Evolutionary conservation across 1,140 invertebrate genomes (phyloP).

Genomic region (Globodera rostochiensis): DNA sequence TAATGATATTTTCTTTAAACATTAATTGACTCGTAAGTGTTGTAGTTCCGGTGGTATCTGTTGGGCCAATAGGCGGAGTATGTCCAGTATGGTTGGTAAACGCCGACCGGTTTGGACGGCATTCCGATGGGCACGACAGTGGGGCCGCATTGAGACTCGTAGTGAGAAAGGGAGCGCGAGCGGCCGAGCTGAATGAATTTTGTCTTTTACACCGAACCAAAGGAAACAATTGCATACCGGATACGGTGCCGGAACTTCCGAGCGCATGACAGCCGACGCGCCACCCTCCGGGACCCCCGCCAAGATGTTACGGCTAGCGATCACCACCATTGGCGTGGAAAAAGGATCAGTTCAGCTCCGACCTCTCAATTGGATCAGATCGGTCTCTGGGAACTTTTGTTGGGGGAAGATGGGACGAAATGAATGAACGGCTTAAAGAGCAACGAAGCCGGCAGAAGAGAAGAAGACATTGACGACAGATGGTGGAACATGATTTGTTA

Average conservation of each 20-base stretch:
- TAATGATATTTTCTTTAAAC: neutral
- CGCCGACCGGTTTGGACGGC: slow-evolving; percentile 19
- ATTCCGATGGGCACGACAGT: slow-evolving; percentile 26
- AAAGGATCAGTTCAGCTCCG: too few species aligned
- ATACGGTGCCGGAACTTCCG: slow-evolving; percentile 10
- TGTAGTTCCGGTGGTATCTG: slow-evolving; percentile 23
- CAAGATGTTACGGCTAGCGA: slow-evolving; percentile 6
- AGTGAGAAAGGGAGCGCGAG: slow-evolving; percentile 4
- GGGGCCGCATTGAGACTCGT: slow-evolving; percentile 4
- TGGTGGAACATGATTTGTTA: too few species aligned
- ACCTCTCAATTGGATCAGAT: neutral
- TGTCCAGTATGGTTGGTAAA: slow-evolving; percentile 25
- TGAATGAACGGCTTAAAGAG: neutral
- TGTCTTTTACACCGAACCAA: neutral
- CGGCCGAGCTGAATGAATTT: slow-evolving; percentile 1
- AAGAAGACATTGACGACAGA: neutral
- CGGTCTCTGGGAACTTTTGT: neutral
- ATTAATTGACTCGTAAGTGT: slow-evolving; percentile 18
- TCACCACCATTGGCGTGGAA: neutral
- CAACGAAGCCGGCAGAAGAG: too few species aligned
- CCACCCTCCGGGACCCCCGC: slow-evolving; percentile 5
- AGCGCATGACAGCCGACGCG: slow-evolving; percentile 21
- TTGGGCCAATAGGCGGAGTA: slow-evolving; percentile 30
- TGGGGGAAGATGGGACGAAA: neutral
- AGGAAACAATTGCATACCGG: neutral